Evolutionary conservation across 2,797 vertebrate genomes (phyloP), one percentile per base, ranked within the genome.

Genomic region (Xenopus petersii): DNA sequence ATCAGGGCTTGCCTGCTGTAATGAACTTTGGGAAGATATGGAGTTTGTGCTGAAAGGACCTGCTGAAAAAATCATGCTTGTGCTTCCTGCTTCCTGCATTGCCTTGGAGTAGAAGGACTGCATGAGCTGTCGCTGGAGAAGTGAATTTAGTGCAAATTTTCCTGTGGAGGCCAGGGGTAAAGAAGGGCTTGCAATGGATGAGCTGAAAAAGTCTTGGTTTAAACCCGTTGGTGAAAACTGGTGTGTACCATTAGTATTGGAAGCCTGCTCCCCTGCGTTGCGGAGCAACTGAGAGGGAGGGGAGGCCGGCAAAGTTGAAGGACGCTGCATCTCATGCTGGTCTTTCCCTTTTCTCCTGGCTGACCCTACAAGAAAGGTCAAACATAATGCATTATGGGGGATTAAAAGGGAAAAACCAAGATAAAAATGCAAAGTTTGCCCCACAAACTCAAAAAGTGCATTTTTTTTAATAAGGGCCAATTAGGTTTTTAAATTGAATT

Each of bases 351-450:
- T 98, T 93, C 94, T 95, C 92, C 94, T 91, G 91, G 96, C 95
- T 96, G 95, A 95, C 95, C 97, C 97, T 98, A 98, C 97, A 98
- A 98, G 97, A 97, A 98, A 98, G 97, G 97, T 95, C 96, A 98
- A 98, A 98, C 96, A 98, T 95, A 98, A 96, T 98, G 97, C 97
- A 98, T 98, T 98, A 98, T 96, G 96, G 96, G 96, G 96, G 96
- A 94, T 96, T 94, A 94, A 94, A 95, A 89, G 93, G 93, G 91
- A 93, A 93, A 94, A 93, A 91, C 90, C 91, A 89, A 88, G 90
- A 92, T 85, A 87, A 93, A 93, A 91, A 92, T 90, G 91, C 90
- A 90, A 89, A 89, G 90, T 88, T 88, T 90, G 91, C 90, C 88
- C 91, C 88, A 67, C 89, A 88, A 88, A 88, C 85, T 89, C 89